These are phyloP conservation scores for Anoplolepis gracilipes DNA, from an alignment of 1,140 invertebrate species.

Conservation along the genomic window DNA sequence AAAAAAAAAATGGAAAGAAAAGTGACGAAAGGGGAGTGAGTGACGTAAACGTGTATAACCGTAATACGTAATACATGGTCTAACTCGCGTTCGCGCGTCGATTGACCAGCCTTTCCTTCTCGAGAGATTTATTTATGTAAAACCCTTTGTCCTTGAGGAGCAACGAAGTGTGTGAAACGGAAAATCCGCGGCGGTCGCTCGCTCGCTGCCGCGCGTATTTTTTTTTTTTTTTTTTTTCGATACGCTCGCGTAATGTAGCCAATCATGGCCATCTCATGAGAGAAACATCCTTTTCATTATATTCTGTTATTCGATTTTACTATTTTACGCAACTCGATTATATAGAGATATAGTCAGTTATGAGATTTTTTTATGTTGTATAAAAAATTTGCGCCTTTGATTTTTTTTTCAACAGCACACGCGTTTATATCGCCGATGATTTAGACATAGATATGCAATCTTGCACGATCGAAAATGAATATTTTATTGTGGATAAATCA, in stretches of 20 bases:
- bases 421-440: constrained; percentile 24
- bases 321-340: background rate
- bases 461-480: constrained; percentile 20
- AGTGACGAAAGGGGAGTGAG: background rate
- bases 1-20: constrained; percentile 8
- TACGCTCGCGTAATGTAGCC: background rate
- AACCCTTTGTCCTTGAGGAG: constrained; percentile 80
- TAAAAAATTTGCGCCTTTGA: background rate
- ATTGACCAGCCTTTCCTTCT: constrained; percentile 83
- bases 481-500: constrained; percentile 42
- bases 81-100: constrained; percentile 74
- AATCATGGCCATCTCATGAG: background rate
- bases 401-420: background rate
- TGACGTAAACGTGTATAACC: constrained; percentile 65
- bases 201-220: constrained; percentile 72
- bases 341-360: background rate
- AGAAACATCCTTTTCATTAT: constrained; percentile 15
- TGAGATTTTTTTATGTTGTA: constrained; percentile 3
- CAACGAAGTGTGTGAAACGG: constrained; percentile 77
- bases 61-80: constrained; percentile 83
- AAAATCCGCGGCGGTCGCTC: constrained; percentile 77
- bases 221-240: background rate
- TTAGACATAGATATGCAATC: constrained; percentile 17
- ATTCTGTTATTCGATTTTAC: background rate
- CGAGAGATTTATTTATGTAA: constrained; percentile 84